phyloP scores from a whole-genome alignment of 1,140 invertebrate species.

The Heliconius himera region DNA sequence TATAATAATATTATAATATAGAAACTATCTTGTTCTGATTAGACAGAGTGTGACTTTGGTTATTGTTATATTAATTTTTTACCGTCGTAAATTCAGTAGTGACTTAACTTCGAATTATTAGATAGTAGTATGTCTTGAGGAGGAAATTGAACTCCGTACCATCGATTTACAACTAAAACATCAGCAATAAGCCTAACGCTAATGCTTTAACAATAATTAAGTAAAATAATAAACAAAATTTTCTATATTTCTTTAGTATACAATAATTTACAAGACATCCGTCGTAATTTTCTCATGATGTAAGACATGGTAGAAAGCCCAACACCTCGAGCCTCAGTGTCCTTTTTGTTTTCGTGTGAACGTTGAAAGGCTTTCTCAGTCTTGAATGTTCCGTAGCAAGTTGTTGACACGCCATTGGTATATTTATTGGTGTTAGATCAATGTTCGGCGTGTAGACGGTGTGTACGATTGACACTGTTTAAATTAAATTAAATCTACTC shows the following conservation, averaged over 20 bases:
- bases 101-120: no score
- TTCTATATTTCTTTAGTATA: background rate
- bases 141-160: no score
- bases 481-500: background rate
- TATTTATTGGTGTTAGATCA: slow-evolving; percentile 18
- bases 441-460: background rate
- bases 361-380: slow-evolving; percentile 29
- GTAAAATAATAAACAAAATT: background rate
- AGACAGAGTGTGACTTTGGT: no score
- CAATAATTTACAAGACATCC: background rate
- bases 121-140: no score
- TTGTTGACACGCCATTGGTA: slow-evolving; percentile 19
- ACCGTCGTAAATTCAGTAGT: no score
- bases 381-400: slow-evolving; percentile 8
- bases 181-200: no score
- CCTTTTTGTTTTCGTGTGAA: slow-evolving; percentile 22
- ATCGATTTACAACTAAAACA: no score
- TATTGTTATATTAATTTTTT: no score
- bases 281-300: slow-evolving; percentile 3
- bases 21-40: no score
- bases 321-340: slow-evolving; percentile 25
- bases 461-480: background rate
- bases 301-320: slow-evolving; percentile 18
- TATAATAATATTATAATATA: no score
- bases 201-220: no score